A percentile compares a stretch with the other conserved stretches of the same genome.
Conservation (phyloP, 2,888 invertebrate genomes). For the Trissolcus japonicus region DNA sequence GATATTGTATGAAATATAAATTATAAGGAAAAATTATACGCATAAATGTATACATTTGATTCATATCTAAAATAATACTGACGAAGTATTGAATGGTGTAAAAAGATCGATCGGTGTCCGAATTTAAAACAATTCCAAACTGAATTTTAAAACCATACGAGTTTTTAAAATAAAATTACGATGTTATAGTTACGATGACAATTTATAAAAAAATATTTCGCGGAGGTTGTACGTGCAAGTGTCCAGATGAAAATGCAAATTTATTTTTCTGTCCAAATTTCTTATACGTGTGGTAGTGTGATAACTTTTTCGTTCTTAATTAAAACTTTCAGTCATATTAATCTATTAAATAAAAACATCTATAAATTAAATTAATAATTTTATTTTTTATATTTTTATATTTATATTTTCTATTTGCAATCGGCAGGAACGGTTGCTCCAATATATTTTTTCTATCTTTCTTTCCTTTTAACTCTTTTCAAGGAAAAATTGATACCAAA, state of each 20-base stretch:
- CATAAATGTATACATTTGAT: conserved; percentile 19
- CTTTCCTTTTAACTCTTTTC: too few relatives aligned
- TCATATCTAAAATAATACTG: conserved; percentile 42
- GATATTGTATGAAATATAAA: too few relatives aligned
- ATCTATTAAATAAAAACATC: too few relatives aligned
- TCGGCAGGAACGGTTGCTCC: conserved; percentile 11
- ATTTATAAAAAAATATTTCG: conserved; percentile 11
- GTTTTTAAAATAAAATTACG: conserved; percentile 24
- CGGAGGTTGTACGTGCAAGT: conserved; percentile 8
- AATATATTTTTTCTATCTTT: neutral
- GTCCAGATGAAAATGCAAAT: conserved; percentile 1
- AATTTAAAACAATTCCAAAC: conserved; percentile 5
- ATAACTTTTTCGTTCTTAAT: too few relatives aligned
- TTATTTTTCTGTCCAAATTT: conserved; percentile 8
- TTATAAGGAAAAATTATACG: neutral
- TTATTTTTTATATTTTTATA: neutral
- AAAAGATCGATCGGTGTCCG: conserved; percentile 17
- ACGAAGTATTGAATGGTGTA: conserved; percentile 35
- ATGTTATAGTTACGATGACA: conserved; percentile 11
- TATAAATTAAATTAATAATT: too few relatives aligned
- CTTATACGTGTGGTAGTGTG: neutral
- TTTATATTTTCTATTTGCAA: conserved; percentile 5
- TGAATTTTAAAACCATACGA: conserved; percentile 4
- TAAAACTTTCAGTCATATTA: too few relatives aligned
- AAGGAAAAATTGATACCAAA: too few relatives aligned